These are phyloP conservation scores for Drosophila sechellia DNA, from an alignment of 1,140 invertebrate species.

Conservation along the genomic window DNA sequence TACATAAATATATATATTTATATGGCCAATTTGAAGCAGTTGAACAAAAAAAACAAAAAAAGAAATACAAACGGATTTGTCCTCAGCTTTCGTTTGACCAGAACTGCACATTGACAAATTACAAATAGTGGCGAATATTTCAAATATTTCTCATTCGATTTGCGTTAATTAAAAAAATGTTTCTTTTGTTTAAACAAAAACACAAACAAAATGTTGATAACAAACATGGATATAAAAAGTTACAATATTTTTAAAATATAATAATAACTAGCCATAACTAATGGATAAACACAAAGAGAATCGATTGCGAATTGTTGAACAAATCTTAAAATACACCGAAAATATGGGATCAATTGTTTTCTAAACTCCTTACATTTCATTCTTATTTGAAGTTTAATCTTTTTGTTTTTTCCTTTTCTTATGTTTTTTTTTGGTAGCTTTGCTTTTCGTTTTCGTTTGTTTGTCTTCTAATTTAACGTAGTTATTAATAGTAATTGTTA, in stretches of 20 bases:
- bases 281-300: slow-evolving; percentile 60
- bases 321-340: slow-evolving; percentile 24
- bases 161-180: slow-evolving; percentile 21
- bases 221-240: slow-evolving; percentile 37
- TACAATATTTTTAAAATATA: slow-evolving; percentile 33
- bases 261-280: slow-evolving; percentile 52
- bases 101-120: slow-evolving; percentile 63
- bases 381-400: slow-evolving; percentile 13
- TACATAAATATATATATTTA: not conserved
- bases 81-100: slow-evolving; percentile 61
- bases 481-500: slow-evolving; percentile 61
- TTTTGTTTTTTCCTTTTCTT: slow-evolving; percentile 58
- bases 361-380: slow-evolving; percentile 25
- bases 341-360: slow-evolving; percentile 14
- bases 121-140: slow-evolving; percentile 47
- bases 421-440: slow-evolving; percentile 67
- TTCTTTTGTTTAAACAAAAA: slow-evolving; percentile 54
- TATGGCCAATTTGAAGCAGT: slow-evolving; percentile 15
- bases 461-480: slow-evolving; percentile 58
- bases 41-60: slow-evolving; percentile 5
- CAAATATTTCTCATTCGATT: slow-evolving; percentile 38
- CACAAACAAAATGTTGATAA: slow-evolving; percentile 59
- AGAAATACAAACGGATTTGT: slow-evolving; percentile 34
- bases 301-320: slow-evolving; percentile 33
- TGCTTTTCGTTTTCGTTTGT: slow-evolving; percentile 44